A percentile compares a stretch with the other conserved stretches of the same genome.
phyloP scores from a whole-genome alignment of 2,797 vertebrate species.

The Balearica regulorum region DNA sequence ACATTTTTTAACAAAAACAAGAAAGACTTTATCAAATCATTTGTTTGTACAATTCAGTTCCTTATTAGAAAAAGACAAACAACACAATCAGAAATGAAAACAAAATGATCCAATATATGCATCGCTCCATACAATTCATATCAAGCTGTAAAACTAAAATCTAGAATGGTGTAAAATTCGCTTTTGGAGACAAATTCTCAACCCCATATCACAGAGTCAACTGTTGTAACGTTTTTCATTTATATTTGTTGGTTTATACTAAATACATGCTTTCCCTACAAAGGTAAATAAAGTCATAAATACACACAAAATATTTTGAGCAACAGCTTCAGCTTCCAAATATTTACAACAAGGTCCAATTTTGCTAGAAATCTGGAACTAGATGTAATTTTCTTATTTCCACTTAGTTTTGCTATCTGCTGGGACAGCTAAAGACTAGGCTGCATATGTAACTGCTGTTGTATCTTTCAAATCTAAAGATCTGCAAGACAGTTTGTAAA shows the following conservation, averaged over 20 bases:
- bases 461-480: neutral
- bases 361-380: neutral
- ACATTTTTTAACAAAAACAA: neutral
- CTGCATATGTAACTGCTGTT: neutral
- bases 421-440: neutral
- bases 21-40: neutral
- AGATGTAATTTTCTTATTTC: neutral
- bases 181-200: neutral
- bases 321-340: neutral
- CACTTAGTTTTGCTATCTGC: neutral
- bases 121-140: fast-evolving
- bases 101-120: neutral
- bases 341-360: neutral
- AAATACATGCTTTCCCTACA: neutral
- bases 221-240: neutral
- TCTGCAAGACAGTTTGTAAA: neutral
- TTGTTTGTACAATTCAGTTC: neutral
- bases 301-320: neutral
- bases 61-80: neutral
- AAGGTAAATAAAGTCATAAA: neutral
- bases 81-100: neutral
- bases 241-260: neutral
- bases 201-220: neutral
- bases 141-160: neutral
- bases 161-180: neutral